Percentiles rank a stretch among this genome's conserved stretches.
These are phyloP conservation scores for Amiota communis DNA, from an alignment of 2,888 invertebrate genomes.

Conservation along the genomic window DNA sequence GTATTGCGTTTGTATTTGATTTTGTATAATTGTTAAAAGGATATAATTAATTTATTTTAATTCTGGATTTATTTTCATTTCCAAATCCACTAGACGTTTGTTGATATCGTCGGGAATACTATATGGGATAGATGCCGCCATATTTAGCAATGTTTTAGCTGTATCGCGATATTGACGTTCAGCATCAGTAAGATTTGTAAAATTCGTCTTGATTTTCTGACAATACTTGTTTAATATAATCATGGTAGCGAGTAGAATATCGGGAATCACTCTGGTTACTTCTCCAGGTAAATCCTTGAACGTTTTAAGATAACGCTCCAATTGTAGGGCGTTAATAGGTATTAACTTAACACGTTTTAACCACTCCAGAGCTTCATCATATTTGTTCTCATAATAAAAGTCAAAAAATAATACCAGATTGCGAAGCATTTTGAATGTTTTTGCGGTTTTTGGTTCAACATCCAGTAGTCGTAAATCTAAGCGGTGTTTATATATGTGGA, in stretches of 20 bases:
- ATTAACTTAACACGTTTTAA: constrained; percentile 81
- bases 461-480: no score
- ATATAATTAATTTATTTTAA: no score
- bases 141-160: no score
- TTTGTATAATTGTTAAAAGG: no score
- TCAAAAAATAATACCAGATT: constrained; percentile 93
- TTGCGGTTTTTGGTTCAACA: no score
- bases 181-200: constrained; percentile 33
- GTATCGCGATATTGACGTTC: no score
- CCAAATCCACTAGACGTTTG: no score
- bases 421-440: constrained; percentile 87
- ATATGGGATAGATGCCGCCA: no score
- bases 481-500: constrained; percentile 77
- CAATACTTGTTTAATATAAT: constrained; percentile 76
- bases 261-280: constrained; percentile 88
- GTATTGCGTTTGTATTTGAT: no score
- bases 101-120: no score
- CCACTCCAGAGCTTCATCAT: constrained; percentile 86
- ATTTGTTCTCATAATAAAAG: constrained; percentile 86
- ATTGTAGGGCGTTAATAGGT: constrained; percentile 82
- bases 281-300: no score
- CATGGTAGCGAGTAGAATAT: constrained; percentile 88
- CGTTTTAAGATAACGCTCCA: constrained; percentile 82
- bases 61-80: no score
- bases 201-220: constrained; percentile 70